Base-by-base conservation (phyloP, 2,113 vertebrate species). In the Urocitellus parryii region DNA sequence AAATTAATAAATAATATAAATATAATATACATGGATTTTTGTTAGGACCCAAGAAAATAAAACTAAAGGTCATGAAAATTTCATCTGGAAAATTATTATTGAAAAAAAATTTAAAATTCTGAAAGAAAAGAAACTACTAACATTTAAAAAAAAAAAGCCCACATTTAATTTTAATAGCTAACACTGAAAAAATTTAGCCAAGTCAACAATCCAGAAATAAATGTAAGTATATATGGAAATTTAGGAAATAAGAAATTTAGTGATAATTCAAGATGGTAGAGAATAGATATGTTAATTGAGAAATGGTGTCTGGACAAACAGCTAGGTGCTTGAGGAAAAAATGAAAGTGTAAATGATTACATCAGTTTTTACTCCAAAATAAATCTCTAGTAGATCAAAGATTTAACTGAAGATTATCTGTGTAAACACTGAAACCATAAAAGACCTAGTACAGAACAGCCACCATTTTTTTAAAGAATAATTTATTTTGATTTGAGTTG, bases 81-180 rank as follows among this genome's bases (percentile, higher is more conserved):
- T 88, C 22, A 88, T 53, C 48, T 13, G 65, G 6, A 90, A 72
- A 90, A 5, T 67, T 45, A 86, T 77, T 29, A 2, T 39, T 67
- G 67, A 77, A 73, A 37, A 81, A 91, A 34, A 37, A 5, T 67
- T 78, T 1, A 32, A 93, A 89, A 77, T 7, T 42, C n/a, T 63
- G 11, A 93, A 86, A 82, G 48, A 4, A 84, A 80, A 96, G 58
- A 77, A 24, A 56, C 76, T 73, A 5, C 45, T 17, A 89, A 7
- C 16, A 94, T 8, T 45, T 45, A 5, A 45, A 45, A 45, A 45
- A 45, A 45, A 45, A 45, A 45, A 17, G 5, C 2, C 2, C 0
- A 81, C 85, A 56, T 74, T 89, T 78, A 53, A 78, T 34, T 87
- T 53, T 48, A 85, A 67, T 86, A 92, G 70, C 48, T 82, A 77